phyloP scores from a whole-genome alignment of 2,113 vertebrate species.

The Lepidothrix coronata region DNA sequence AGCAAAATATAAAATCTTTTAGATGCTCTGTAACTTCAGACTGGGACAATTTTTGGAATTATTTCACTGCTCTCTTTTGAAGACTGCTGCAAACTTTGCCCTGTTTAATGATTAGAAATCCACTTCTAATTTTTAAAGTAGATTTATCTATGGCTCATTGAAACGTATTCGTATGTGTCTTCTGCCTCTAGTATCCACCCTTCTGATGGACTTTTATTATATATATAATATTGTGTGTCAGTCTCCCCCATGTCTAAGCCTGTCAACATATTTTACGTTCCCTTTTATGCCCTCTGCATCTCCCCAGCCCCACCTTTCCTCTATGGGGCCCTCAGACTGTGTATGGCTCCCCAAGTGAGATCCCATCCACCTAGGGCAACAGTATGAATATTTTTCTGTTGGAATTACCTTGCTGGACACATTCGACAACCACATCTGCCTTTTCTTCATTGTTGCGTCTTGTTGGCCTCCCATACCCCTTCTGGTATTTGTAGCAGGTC shows the following conservation, averaged over 20 bases:
- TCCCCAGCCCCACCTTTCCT: not conserved
- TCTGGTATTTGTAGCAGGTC: not conserved
- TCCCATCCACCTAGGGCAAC: not conserved
- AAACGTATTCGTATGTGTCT: not conserved
- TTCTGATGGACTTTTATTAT: not conserved
- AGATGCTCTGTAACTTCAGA: not conserved
- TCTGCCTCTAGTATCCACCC: not conserved
- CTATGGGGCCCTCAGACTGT: not conserved
- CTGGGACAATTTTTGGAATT: not conserved
- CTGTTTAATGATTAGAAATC: not conserved
- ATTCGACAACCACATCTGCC: not conserved
- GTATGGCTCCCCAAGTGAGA: not conserved
- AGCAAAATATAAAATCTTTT: not conserved
- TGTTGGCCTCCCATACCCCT: not conserved
- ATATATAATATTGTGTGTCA: fast-evolving
- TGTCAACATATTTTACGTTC: not conserved
- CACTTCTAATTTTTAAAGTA: not conserved
- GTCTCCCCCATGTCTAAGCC: not conserved
- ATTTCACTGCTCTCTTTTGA: not conserved
- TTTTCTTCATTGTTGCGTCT: not conserved
- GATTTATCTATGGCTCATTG: not conserved
- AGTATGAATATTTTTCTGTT: not conserved
- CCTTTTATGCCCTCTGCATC: not conserved
- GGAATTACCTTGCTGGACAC: not conserved
- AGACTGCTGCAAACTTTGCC: not conserved